phyloP scores from a whole-genome alignment of 2,797 vertebrate genomes.

The Mastacembelus armatus region DNA sequence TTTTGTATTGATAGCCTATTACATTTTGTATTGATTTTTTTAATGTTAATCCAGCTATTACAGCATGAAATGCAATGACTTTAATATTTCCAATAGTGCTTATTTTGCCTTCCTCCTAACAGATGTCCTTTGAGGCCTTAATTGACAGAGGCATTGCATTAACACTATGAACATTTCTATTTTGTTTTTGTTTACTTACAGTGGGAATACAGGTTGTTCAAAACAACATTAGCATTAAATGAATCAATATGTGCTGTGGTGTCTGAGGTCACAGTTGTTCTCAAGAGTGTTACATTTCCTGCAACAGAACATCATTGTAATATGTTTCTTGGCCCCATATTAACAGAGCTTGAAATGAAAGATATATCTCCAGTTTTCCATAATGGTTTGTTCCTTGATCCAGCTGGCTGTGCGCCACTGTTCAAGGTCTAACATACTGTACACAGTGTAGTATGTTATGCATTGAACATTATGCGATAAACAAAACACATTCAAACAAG shows the following conservation, averaged over 20 bases:
- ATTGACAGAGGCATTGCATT: background rate
- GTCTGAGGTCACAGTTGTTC: background rate
- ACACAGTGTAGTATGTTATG: background rate
- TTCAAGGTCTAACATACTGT: background rate
- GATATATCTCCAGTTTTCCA: background rate
- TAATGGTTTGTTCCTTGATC: background rate
- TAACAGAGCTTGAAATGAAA: background rate
- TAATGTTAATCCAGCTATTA: too few species aligned
- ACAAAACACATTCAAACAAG: background rate
- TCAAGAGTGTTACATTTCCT: conserved; percentile 2
- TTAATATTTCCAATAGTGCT: background rate
- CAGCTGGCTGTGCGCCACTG: background rate
- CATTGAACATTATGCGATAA: background rate
- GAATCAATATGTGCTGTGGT: background rate
- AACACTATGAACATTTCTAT: background rate
- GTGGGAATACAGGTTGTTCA: conserved; percentile 1
- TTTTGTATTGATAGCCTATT: too few species aligned
- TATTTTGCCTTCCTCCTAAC: background rate
- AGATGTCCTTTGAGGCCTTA: background rate
- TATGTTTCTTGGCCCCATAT: background rate
- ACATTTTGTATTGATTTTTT: too few species aligned
- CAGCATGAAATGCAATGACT: background rate
- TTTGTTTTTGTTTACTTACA: background rate
- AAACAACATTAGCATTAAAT: conserved; percentile 15
- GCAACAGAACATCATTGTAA: conserved; percentile 1